phyloP scores from a whole-genome alignment of 2,888 invertebrate genomes.

The Drosophila algonquin region DNA sequence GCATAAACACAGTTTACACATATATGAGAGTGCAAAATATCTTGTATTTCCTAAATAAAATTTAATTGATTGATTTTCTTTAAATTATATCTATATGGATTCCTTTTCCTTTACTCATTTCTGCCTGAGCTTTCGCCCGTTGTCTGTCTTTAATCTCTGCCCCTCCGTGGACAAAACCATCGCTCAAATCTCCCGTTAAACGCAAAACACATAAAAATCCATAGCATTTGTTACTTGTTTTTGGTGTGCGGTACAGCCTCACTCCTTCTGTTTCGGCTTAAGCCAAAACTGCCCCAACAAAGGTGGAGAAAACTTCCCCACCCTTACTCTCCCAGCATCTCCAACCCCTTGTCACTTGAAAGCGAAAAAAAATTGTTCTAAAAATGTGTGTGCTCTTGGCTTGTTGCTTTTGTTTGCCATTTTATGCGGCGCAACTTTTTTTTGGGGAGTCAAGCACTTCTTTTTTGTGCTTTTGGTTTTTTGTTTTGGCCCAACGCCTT shows the following conservation, averaged over 20 bases:
- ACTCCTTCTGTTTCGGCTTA: constrained; percentile 60
- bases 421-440: constrained; percentile 58
- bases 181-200: constrained; percentile 34
- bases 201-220: constrained; percentile 52
- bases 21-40: too few species aligned
- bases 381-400: constrained; percentile 68
- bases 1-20: too few species aligned
- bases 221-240: constrained; percentile 34
- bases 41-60: too few species aligned
- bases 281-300: constrained; percentile 42
- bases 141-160: neutral
- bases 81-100: neutral
- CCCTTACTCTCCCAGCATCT: constrained; percentile 38
- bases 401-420: constrained; percentile 78
- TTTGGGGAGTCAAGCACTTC: constrained; percentile 23
- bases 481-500: constrained; percentile 80
- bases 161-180: neutral
- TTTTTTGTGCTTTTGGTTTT: constrained; percentile 56
- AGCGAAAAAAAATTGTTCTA: constrained; percentile 63
- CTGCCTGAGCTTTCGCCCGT: neutral
- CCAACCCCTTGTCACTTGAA: constrained; percentile 70
- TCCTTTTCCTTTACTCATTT: too few species aligned
- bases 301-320: constrained; percentile 2
- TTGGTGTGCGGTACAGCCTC: constrained; percentile 40
- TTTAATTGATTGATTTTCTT: neutral